A percentile compares a stretch with the other conserved stretches of the same genome.
Conservation (phyloP, 2,113 vertebrate genomes). For the Phalacrocorax pelagicus region DNA sequence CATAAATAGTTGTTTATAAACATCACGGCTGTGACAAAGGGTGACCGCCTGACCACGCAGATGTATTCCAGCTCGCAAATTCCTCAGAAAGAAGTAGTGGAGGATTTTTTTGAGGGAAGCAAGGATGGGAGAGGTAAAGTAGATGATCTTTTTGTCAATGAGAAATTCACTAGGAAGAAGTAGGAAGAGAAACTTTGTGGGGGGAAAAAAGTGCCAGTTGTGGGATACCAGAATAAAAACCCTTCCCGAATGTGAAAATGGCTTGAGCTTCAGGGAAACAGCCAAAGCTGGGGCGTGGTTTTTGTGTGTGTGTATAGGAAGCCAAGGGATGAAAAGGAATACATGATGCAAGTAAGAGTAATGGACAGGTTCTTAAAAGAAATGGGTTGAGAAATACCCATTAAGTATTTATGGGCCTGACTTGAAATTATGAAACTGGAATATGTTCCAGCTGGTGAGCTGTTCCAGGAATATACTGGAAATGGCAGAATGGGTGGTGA, state of each 20-base stretch:
- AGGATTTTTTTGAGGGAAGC: neutral
- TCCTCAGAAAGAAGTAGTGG: neutral
- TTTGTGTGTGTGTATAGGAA: neutral
- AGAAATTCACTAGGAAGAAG: neutral
- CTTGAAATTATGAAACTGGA: neutral
- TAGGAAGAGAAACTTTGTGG: neutral
- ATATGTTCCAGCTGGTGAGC: neutral
- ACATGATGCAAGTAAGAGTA: neutral
- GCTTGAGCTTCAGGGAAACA: neutral
- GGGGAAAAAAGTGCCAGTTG: rapidly evolving
- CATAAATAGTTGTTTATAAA: neutral
- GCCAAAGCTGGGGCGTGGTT: neutral
- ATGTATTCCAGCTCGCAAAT: no score
- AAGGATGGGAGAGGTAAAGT: neutral
- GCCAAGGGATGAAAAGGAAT: neutral
- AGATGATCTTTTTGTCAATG: neutral
- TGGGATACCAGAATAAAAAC: neutral
- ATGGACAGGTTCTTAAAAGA: neutral
- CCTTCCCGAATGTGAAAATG: neutral
- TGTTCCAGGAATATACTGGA: neutral
- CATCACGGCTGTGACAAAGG: neutral
- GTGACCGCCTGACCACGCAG: neutral
- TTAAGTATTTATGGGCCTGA: neutral
- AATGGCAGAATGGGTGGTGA: neutral
- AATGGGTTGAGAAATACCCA: neutral